These are phyloP conservation scores for Phylloscopus collybita DNA, from an alignment of 2,797 vertebrate genomes.

Conservation along the genomic window DNA sequence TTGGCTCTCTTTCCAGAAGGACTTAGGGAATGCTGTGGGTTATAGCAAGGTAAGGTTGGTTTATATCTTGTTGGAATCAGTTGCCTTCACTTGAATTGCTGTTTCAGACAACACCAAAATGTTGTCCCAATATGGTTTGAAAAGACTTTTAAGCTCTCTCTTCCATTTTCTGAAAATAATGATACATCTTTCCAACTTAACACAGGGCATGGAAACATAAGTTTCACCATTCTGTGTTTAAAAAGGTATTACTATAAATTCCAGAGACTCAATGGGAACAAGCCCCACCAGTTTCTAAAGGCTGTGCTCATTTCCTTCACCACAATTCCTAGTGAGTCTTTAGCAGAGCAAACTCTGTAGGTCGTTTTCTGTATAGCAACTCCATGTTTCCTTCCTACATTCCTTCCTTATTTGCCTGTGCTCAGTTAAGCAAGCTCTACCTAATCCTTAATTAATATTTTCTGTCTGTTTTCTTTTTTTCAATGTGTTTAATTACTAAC, in stretches of 20 bases:
- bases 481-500: not conserved
- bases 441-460: slow-evolving; percentile 20
- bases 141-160: not conserved
- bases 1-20: not conserved
- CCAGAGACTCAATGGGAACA: not conserved
- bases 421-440: not conserved
- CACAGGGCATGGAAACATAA: not conserved
- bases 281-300: not conserved
- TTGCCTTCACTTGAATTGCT: not conserved
- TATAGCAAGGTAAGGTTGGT: not conserved
- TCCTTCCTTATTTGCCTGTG: not conserved
- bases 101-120: not conserved
- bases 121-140: not conserved
- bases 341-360: not conserved
- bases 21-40: not conserved
- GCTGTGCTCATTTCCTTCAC: not conserved
- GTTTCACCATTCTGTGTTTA: not conserved
- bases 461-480: not conserved
- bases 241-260: not conserved
- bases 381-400: not conserved
- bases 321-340: not conserved
- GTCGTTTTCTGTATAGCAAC: not conserved
- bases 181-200: not conserved
- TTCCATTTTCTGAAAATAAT: not conserved
- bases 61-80: not conserved